Evolutionary conservation across 2,888 invertebrate genomes (phyloP), one percentile per base, ranked within the genome.

Genomic region (Spisula subtruncata): DNA sequence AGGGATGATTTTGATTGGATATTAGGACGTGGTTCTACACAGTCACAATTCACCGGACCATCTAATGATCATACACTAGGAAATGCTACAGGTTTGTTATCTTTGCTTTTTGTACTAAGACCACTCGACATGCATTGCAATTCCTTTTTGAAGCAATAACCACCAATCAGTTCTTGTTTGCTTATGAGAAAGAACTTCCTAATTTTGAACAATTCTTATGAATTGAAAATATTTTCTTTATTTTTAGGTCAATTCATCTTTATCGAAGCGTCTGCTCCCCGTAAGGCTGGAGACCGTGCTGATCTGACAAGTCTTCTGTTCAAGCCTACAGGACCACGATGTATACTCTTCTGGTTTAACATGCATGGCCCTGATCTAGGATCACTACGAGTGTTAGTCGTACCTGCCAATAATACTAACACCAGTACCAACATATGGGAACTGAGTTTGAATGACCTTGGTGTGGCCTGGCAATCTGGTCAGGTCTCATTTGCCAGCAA

Each of bases 191-290:
- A 51, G 12, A 51, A 16, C 12, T 51, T 51, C 5, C 14, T 12
- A 16, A 8, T 1, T 51, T 12, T 51, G 1, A 51, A 8, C 8
- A 51, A 51, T 10, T 51, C 5, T 48, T 48, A 48, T 48, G 5
- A 8, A 48, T 48, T 12, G 5, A 8, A 48, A 48, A 48, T 48
- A 48, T 8, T 48, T 5, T 48, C n/a, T 60, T 60, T 60, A 48
- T 66, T 90, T 89, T 4, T 91, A 96, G 96, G 96, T 80, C 94
- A 96, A 79, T 98, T 97, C 94, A 97, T 97, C 0, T 97, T 97
- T 95, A 97, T 98, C 88, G 97, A 98, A 95, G 97, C 98, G 0
- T 97, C 97, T 6, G 97, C 97, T 91, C 97, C 97, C 0, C 96
- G 97, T 82, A 94, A 97, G 90, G 97, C 97, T 0, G 97, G 97